Percentiles rank a stretch among this genome's conserved stretches.
These are phyloP conservation scores for Sminthurinus aureus DNA, from an alignment of 2,888 invertebrate species.

Conservation along the genomic window DNA sequence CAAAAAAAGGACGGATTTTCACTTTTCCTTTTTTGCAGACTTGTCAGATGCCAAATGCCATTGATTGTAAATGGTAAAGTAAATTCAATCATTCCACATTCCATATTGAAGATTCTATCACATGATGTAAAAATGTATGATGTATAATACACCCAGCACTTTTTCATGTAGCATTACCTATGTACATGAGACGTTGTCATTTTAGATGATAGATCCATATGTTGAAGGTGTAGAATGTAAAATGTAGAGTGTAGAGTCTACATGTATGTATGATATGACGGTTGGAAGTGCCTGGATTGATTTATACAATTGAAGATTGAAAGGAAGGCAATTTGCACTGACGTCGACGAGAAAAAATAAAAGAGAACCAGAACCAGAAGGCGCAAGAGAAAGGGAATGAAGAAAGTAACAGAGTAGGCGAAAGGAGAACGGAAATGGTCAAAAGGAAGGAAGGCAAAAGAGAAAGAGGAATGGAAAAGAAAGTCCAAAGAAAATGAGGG, in stretches of 20 bases:
- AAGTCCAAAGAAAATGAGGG: neutral
- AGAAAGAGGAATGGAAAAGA: neutral
- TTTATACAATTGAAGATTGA: neutral
- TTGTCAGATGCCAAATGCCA: no score
- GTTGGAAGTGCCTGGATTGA: neutral
- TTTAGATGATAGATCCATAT: no score
- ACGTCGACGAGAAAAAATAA: neutral
- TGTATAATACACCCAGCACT: no score
- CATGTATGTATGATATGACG: neutral
- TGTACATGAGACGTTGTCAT: no score
- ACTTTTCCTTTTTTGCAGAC: no score
- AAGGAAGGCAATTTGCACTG: neutral
- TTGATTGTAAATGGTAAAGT: no score
- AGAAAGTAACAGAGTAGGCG: neutral
- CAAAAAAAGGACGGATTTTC: no score
- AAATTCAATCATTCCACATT: no score
- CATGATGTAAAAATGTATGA: no score
- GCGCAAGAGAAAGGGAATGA: constrained; percentile 2
- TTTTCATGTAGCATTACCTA: no score
- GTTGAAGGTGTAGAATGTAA: neutral
- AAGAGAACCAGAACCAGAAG: neutral
- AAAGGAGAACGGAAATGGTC: constrained; percentile 2
- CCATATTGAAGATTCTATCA: no score
- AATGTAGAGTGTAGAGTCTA: neutral
- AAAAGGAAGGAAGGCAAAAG: neutral